Evolutionary conservation across 2,888 invertebrate species (phyloP), one percentile per base, ranked within the genome.

Genomic region (Apotomis capreana): DNA sequence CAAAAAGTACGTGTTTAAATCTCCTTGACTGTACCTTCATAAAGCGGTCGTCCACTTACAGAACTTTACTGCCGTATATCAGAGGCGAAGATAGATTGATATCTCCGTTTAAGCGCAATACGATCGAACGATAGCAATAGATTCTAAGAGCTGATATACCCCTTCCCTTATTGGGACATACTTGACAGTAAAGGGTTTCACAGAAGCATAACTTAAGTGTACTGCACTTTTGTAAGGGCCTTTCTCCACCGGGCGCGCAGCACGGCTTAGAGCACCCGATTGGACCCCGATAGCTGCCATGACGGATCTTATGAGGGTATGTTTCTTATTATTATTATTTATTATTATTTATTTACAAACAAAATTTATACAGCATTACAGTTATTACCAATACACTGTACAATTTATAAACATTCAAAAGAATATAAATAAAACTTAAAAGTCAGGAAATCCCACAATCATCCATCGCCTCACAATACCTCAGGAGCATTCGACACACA

Each of bases 171-270:
- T 49, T 49, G 9, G 49, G 49, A 40, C 40, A 6, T 9, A 49
- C 49, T 49, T 49, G 49, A 49, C 49, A 49, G 49, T 49, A 49
- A 49, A 49, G 49, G 8, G 49, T 49, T 49, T 49, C 49, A 49
- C 49, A 49, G 49, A 49, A 49, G 3, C 49, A 10, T 49, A 49
- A 49, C 49, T 49, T 44, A 44, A 37, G 13, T 54, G 12, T 55
- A 3, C 37, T 58, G 49, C 9, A 44, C 52, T 1, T 64, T 64
- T 26, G 44, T 64, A 46, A 64, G 54, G 64, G 15, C 5, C 40
- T 55, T 54, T n/a, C 64, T 44, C 15, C 64, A 44, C 15, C 12
- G 54, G 44, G 15, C 15, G 55, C 12, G 8, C 52, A 52, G 4
- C 15, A 15, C 51, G 49, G 54, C 64, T 44, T 44, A 26, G 26